Conservation (phyloP, 2,888 invertebrate genomes). For the Andrena trimmerana region DNA sequence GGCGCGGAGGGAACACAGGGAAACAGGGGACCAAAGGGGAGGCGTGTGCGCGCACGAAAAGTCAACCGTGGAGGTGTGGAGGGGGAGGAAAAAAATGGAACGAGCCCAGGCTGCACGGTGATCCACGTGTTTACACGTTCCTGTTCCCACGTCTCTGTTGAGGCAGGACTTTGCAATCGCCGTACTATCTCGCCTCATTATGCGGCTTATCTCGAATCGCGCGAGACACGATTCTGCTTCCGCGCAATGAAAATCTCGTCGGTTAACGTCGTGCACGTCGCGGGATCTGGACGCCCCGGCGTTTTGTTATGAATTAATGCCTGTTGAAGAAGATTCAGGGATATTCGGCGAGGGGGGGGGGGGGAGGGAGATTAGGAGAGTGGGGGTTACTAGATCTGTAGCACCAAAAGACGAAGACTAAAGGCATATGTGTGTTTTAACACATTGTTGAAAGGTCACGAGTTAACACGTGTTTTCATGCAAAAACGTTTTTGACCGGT, state of each 20-base stretch:
- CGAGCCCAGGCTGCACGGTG: slow-evolving; percentile 44
- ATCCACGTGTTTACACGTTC: slow-evolving; percentile 75
- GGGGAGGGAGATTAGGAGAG: not conserved
- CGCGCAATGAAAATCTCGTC: slow-evolving; percentile 64
- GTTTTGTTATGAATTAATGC: slow-evolving; percentile 24
- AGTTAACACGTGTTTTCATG: too few species aligned
- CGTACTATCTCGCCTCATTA: slow-evolving; percentile 69
- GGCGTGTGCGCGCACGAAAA: not conserved
- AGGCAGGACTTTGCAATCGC: slow-evolving; percentile 69
- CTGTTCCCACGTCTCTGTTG: slow-evolving; percentile 71
- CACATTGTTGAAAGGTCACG: too few species aligned
- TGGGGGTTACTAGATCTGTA: not conserved
- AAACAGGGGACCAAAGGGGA: not conserved
- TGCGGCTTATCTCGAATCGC: slow-evolving; percentile 68
- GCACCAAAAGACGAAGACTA: not conserved
- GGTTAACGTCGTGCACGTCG: slow-evolving; percentile 2
- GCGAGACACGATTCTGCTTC: slow-evolving; percentile 65
- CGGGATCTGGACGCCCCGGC: not conserved
- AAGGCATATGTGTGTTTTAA: too few species aligned
- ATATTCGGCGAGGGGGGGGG: too few species aligned
- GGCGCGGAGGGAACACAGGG: not conserved
- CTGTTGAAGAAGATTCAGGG: not conserved
- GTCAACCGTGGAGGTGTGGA: not conserved
- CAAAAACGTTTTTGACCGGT: too few species aligned
- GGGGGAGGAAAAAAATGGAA: slow-evolving; percentile 52